Base-by-base conservation (phyloP, 2,113 vertebrate genomes). In the Choloepus hoffmanni region DNA sequence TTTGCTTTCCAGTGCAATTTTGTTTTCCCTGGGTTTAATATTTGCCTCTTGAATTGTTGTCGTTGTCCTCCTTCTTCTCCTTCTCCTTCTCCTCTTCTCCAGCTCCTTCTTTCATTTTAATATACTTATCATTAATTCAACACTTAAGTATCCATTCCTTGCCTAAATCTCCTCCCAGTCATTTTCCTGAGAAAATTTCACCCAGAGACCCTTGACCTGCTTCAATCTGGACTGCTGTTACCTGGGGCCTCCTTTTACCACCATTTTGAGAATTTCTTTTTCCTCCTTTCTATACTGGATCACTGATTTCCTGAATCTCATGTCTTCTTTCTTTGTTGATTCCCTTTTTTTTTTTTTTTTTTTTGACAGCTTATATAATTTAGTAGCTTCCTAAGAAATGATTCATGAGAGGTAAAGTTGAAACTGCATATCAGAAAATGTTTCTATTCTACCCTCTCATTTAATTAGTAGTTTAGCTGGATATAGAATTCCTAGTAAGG, bases 221-320 rank as follows among this genome's bases (percentile, higher is more conserved):
- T 43, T 43, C 33, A 3, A 0, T 36, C 21, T 58, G 40, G 26
- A 43, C 23, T 2, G 7, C 11, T 23, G 0, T 73, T 3, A 28
- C 21, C 12, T 15, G 8, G 8, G 2, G 13, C 23, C 28, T 33
- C 23, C 70, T 16, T 16, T 65, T 23, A 21, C 2, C 14, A 23
- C 9, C 30, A 5, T 55, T 43, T 53, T n/a, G 72, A 74, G 55
- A 45, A 60, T 48, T 28, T 8, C 12, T 14, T 60, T 30, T 7
- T 40, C 28, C 55, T 60, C 21, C 55, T 2, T 8, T 45, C 28
- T 62, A 15, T 12, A 4, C 8, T 33, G 3, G 21, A 26, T 50
- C 3, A 5, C 68, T 5, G 21, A 21, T 60, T 43, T n/a, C 28
- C 77, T 55, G 3, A 26, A 26, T 60, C 10, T 63, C 19, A 1